These are phyloP conservation scores for Calosoma granatense DNA, from an alignment of 1,140 invertebrate genomes.

Conservation along the genomic window DNA sequence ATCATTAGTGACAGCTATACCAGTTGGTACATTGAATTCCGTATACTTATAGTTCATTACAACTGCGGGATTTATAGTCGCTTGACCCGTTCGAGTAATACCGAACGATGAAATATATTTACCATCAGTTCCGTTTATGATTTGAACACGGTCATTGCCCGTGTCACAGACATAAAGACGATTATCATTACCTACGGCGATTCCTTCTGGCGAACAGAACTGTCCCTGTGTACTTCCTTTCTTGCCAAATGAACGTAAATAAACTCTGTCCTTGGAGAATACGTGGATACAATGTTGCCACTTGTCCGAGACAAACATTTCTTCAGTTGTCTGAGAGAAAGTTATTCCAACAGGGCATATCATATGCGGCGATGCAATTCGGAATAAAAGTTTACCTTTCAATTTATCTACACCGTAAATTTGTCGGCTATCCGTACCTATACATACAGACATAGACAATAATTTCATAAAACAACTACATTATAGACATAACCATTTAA, in stretches of 20 bases:
- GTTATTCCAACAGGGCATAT: slow-evolving; percentile 57
- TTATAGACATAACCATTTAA: too few relatives aligned
- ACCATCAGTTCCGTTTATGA: slow-evolving; percentile 37
- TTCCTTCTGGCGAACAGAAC: slow-evolving; percentile 61
- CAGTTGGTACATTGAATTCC: slow-evolving; percentile 56
- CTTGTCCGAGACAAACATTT: slow-evolving; percentile 56
- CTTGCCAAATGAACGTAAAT: slow-evolving; percentile 47
- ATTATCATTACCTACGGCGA: slow-evolving; percentile 46
- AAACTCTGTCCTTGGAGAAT: slow-evolving; percentile 50
- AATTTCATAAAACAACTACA: too few relatives aligned
- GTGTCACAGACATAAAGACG: slow-evolving; percentile 59
- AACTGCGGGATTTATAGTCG: slow-evolving; percentile 22
- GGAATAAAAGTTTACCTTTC: slow-evolving; percentile 39
- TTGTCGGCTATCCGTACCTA: slow-evolving; percentile 42
- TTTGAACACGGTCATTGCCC: slow-evolving; percentile 57
- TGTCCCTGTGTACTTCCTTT: slow-evolving; percentile 50
- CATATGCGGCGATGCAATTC: slow-evolving; percentile 43
- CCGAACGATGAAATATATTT: slow-evolving; percentile 37
- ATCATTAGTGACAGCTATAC: slow-evolving; percentile 47
- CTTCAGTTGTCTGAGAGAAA: slow-evolving; percentile 45
- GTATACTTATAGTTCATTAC: slow-evolving; percentile 33
- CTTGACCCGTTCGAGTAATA: slow-evolving; percentile 16
- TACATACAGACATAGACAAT: too few relatives aligned
- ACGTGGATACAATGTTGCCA: slow-evolving; percentile 69
- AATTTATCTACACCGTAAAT: slow-evolving; percentile 44